These are phyloP conservation scores for Pinctada fucata DNA, from an alignment of 2,888 invertebrate genomes.

Conservation along the genomic window DNA sequence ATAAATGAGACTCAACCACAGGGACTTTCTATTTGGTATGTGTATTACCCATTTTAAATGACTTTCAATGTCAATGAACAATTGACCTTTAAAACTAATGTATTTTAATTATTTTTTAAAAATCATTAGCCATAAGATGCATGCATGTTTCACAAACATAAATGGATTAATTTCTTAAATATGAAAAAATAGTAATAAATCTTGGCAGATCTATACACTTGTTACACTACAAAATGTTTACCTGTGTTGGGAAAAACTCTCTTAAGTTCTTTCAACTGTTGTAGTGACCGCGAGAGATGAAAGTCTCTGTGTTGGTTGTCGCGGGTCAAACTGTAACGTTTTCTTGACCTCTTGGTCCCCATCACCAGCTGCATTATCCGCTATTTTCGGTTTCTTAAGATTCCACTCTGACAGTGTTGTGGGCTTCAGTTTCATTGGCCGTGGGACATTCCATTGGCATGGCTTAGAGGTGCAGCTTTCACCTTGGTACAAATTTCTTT, in stretches of 20 bases:
- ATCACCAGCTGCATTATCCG: background rate
- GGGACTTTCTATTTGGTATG: no score
- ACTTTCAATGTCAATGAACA: no score
- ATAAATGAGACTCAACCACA: no score
- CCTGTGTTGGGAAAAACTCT: constrained; percentile 4
- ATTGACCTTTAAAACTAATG: no score
- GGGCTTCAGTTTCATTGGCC: background rate
- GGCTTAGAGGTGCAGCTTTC: background rate
- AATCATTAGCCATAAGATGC: no score
- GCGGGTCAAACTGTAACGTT: constrained; percentile 1
- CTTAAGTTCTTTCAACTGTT: background rate
- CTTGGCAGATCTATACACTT: no score
- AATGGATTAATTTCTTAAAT: no score
- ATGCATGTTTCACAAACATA: no score
- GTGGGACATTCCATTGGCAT: constrained; percentile 10
- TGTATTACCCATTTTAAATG: no score
- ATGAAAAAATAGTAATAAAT: no score
- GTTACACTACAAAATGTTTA: background rate
- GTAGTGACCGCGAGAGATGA: background rate
- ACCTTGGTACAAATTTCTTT: background rate
- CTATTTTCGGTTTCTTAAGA: background rate
- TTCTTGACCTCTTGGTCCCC: background rate
- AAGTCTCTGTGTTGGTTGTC: background rate
- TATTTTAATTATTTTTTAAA: no score
- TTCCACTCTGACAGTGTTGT: background rate